These are phyloP conservation scores for Ooceraea biroi DNA, from an alignment of 1,140 invertebrate genomes.

Conservation along the genomic window DNA sequence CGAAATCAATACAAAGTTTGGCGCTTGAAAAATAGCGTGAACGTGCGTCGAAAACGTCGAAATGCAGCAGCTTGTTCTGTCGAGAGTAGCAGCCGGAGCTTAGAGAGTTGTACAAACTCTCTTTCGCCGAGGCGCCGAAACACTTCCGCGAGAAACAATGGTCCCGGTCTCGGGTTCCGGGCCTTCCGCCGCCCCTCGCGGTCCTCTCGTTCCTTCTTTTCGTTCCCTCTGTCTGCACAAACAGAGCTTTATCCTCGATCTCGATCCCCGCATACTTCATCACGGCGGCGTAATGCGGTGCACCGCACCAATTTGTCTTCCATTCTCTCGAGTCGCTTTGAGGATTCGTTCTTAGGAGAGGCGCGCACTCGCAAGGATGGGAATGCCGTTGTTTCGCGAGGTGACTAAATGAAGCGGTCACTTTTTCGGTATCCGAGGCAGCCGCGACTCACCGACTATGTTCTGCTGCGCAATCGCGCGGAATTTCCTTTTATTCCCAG, in stretches of 20 bases:
- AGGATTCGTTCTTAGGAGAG: not conserved
- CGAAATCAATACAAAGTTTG: constrained; percentile 28
- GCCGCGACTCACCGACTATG: constrained; percentile 1
- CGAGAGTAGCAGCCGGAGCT: constrained; percentile 57
- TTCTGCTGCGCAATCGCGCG: constrained; percentile 26
- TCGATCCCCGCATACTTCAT: constrained; percentile 58
- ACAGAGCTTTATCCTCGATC: constrained; percentile 64
- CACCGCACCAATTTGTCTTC: constrained; percentile 55
- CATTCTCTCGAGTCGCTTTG: constrained; percentile 41
- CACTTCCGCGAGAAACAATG: constrained; percentile 63
- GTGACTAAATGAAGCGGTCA: not conserved
- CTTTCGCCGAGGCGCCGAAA: constrained; percentile 36
- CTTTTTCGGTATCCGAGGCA: not conserved
- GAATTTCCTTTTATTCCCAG: constrained; percentile 45
- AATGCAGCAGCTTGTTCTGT: constrained; percentile 20
- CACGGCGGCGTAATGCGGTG: constrained; percentile 24
- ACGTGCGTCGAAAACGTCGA: constrained; percentile 14
- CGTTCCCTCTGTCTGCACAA: constrained; percentile 20
- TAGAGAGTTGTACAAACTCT: constrained; percentile 67
- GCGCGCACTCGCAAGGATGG: not conserved
- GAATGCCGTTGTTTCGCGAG: constrained; percentile 44
- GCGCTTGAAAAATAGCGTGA: constrained; percentile 27
- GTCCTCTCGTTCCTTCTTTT: not conserved
- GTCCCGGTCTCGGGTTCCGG: not conserved
- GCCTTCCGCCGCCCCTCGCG: not conserved